A percentile compares a stretch with the other conserved stretches of the same genome.
Conservation (phyloP, 2,113 vertebrate species). For the Penelope pileata region DNA sequence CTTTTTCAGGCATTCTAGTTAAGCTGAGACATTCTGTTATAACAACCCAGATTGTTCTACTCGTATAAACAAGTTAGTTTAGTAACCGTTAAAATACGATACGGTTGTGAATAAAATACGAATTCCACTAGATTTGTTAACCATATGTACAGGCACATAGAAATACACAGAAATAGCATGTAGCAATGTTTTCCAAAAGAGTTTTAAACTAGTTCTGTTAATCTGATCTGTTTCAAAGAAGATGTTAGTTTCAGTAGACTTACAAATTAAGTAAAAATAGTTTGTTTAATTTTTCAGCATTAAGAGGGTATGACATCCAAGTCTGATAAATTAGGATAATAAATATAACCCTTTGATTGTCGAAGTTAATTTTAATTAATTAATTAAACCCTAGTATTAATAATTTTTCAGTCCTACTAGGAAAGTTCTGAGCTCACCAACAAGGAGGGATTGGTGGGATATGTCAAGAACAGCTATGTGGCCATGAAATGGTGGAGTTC, state of each 20-base stretch:
- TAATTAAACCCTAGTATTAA: background rate
- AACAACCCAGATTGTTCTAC: background rate
- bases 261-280: background rate
- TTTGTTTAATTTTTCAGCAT: background rate
- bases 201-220: background rate
- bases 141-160: background rate
- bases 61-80: background rate
- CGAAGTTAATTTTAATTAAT: background rate
- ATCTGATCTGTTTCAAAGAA: background rate
- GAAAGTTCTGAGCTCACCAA: background rate
- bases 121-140: background rate
- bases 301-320: background rate
- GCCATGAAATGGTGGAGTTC: background rate
- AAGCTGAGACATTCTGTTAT: background rate
- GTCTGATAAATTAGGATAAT: background rate
- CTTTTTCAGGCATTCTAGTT: background rate
- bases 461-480: background rate
- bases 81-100: constrained; percentile 8
- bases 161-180: background rate
- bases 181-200: background rate
- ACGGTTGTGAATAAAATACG: constrained; percentile 25
- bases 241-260: background rate
- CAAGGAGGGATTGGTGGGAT: background rate
- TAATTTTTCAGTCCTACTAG: background rate
- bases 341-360: background rate